Base-by-base conservation (phyloP, 37 sponge, comb jelly and placozoan genomes). In the Amphimedon queenslandica region DNA sequence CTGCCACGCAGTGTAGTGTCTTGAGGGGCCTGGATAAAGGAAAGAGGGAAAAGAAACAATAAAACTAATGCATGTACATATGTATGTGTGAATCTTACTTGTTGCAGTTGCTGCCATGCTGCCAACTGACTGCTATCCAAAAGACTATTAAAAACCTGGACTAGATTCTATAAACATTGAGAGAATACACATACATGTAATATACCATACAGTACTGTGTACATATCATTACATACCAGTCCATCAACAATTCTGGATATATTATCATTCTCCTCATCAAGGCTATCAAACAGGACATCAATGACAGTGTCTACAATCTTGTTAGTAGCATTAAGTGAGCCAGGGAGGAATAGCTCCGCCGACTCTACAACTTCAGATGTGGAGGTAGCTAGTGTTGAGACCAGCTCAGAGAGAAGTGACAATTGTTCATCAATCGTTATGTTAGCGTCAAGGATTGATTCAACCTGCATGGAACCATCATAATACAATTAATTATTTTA, bases 251-350 rank as follows among this genome's bases (percentile, higher is more conserved):
- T 66, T 35, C 35, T 11, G 24, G 55, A 4, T 32, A 71, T 31
- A 53, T 47, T 16, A 53, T 25, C 43, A 38, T 69, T 16, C 4
- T 31, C 43, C 23, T 23, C 23, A 21, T 23, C 66, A 40, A 6
- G 3, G 18, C 53, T 30, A 2, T 71, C 30, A 27, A 40, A 16
- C 11, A 71, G 72, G 29, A 51, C 29, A 16, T 37, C 57, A 1
- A 71, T 11, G 1, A 57, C 66, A 40, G 4, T 23, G 27, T 68
- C 40, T 31, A 78, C 16, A 29, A 66, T 30, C n/a, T 37, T 35
- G 37, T 66, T 78, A 42, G 79, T 57, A 8, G 79, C 57, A 60
- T 78, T 78, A 69, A 78, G 61, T n/a, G 67, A 57, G 29, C 41
- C 32, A 56, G 79, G 79, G 42, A 78, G 68, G 57, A 78, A 57